A percentile compares a stretch with the other conserved stretches of the same genome.
Evolutionary conservation across 1,140 invertebrate species (phyloP).

Genomic region (Drosophila grimshawi): DNA sequence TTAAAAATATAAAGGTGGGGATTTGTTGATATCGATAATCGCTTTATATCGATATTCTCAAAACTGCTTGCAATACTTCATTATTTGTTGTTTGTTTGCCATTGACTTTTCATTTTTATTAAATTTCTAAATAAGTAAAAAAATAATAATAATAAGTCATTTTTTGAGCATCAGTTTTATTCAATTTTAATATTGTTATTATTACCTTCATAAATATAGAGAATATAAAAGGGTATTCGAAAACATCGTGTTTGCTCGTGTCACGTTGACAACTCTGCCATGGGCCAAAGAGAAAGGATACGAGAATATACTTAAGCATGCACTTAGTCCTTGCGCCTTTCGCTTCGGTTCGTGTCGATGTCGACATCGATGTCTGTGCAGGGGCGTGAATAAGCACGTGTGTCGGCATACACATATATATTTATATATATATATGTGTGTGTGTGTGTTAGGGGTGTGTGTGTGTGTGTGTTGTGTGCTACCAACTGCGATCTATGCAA

Average conservation of each 20-base stretch:
- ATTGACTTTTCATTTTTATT: no score
- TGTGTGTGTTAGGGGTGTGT: slow-evolving; percentile 32
- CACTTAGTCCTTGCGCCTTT: slow-evolving; percentile 80
- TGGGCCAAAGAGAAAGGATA: slow-evolving; percentile 60
- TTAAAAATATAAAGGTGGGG: no score
- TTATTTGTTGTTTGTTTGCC: no score
- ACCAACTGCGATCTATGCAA: slow-evolving; percentile 79
- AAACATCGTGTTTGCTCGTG: neutral
- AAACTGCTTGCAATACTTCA: no score
- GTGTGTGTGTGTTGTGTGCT: slow-evolving; percentile 54
- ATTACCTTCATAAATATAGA: no score
- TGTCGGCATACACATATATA: slow-evolving; percentile 19
- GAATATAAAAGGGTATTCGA: no score
- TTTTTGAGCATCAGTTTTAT: no score
- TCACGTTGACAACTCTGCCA: neutral
- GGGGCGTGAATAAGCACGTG: slow-evolving; percentile 53
- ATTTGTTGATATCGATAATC: no score
- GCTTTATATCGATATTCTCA: no score
- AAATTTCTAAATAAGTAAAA: no score
- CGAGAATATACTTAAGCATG: slow-evolving; percentile 67
- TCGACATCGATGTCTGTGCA: slow-evolving; percentile 61
- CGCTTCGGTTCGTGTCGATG: slow-evolving; percentile 62
- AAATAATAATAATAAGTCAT: no score
- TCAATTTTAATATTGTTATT: no score
- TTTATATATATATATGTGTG: slow-evolving; percentile 25